phyloP scores from a whole-genome alignment of 2,113 vertebrate species.

The Otocyon megalotis region DNA sequence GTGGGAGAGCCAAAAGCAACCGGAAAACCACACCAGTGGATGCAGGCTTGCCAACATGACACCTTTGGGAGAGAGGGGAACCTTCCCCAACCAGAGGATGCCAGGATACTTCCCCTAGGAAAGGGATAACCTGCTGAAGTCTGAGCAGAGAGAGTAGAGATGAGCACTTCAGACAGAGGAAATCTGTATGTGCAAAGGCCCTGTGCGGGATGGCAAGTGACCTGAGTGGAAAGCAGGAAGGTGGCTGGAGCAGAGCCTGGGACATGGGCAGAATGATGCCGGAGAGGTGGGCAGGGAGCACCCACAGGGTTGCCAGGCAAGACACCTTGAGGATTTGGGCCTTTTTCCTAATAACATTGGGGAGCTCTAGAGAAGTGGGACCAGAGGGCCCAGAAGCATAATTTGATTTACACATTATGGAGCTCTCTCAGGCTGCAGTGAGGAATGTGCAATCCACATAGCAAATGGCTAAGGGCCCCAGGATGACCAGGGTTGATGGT shows the following conservation, averaged over 20 bases:
- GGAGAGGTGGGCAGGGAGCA: neutral
- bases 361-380: neutral
- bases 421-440: neutral
- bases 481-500: neutral
- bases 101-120: neutral
- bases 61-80: neutral
- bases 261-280: neutral
- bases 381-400: neutral
- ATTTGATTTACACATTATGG: neutral
- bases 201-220: neutral
- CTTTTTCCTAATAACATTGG: neutral
- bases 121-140: neutral
- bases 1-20: neutral
- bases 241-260: neutral
- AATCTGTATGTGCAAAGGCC: neutral
- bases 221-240: neutral
- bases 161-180: neutral
- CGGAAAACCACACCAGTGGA: neutral
- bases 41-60: accelerated
- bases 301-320: too few species aligned
- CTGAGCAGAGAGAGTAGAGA: neutral
- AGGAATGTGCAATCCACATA: neutral
- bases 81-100: neutral
- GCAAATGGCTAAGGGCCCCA: neutral
- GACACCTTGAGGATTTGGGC: neutral